A percentile compares a stretch with the other conserved stretches of the same genome.
These are phyloP conservation scores for Selenia dentaria DNA, from an alignment of 2,888 invertebrate species.

Conservation along the genomic window DNA sequence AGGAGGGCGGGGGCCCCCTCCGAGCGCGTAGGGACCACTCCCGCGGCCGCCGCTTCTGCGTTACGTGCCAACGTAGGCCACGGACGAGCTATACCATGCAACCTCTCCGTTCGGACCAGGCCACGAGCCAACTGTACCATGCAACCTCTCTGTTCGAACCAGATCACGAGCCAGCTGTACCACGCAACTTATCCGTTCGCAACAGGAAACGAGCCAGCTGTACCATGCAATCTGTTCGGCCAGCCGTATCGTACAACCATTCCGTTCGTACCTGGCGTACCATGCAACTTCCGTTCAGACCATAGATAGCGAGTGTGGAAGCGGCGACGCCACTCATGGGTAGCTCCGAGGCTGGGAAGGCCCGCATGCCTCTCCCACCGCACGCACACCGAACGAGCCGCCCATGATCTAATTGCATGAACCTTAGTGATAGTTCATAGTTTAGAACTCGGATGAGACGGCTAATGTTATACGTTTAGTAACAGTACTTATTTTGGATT, in stretches of 20 bases:
- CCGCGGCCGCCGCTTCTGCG: slow-evolving; percentile 20
- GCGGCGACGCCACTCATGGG: slow-evolving; percentile 5
- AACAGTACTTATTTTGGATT: slow-evolving; percentile 20
- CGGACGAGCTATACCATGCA: too few relatives aligned
- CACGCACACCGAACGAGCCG: slow-evolving; percentile 27
- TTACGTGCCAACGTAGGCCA: slow-evolving; percentile 9
- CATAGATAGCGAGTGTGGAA: slow-evolving; percentile 27
- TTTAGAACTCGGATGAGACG: slow-evolving; percentile 55
- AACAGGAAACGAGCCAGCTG: too few relatives aligned
- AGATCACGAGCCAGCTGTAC: too few relatives aligned
- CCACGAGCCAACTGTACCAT: too few relatives aligned
- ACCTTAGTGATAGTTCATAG: slow-evolving; percentile 65
- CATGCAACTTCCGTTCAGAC: too few relatives aligned
- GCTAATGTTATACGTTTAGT: slow-evolving; percentile 29
- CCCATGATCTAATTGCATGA: slow-evolving; percentile 64
- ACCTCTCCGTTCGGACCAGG: too few relatives aligned
- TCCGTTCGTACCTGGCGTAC: too few relatives aligned
- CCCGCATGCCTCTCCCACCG: slow-evolving; percentile 10
- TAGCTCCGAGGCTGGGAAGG: slow-evolving; percentile 28
- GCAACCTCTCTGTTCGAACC: too few relatives aligned
- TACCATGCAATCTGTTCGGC: too few relatives aligned
- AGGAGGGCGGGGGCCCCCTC: slow-evolving; percentile 46
- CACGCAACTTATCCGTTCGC: too few relatives aligned
- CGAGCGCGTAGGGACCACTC: slow-evolving; percentile 48
- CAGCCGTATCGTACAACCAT: too few relatives aligned